Conservation (phyloP, 2,797 vertebrate species). For the Mormyrops boulengeri region DNA sequence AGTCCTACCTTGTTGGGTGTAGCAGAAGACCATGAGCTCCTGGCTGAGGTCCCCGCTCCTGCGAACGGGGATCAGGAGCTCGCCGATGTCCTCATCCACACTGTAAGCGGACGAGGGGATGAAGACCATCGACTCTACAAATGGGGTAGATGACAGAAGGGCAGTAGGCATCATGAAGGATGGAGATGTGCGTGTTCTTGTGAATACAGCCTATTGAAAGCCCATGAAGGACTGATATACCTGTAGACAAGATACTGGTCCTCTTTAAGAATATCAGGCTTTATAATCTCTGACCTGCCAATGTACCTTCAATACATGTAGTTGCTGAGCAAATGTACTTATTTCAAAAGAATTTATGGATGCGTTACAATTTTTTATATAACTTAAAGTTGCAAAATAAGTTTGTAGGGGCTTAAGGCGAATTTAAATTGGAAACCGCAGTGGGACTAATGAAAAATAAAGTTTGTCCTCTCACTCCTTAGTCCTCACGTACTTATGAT, state of each 20-base stretch:
- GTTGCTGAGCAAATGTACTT: background rate
- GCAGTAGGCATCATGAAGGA: background rate
- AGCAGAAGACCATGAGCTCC: conserved; percentile 90
- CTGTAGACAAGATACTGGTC: background rate
- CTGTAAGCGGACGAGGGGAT: conserved; percentile 72
- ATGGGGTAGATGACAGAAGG: background rate
- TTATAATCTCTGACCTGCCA: background rate
- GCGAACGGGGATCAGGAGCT: conserved; percentile 79
- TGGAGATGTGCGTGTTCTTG: background rate
- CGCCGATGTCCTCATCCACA: conserved; percentile 80
- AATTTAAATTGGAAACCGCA: conserved; percentile 6
- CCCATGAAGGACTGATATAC: background rate
- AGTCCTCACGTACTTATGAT: conserved; percentile 16
- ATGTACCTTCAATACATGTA: background rate
- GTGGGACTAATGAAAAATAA: conserved; percentile 30
- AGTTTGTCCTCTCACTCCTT: background rate
- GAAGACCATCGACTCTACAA: conserved; percentile 82
- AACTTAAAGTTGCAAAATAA: background rate
- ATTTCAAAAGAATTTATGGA: background rate
- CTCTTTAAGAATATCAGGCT: background rate
- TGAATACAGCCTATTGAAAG: background rate
- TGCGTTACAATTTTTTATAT: background rate
- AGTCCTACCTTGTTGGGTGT: conserved; percentile 79
- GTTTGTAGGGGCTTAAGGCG: background rate
- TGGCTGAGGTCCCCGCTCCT: conserved; percentile 82